Percentiles rank a stretch among this genome's conserved stretches.
These are phyloP conservation scores for Pissodes strobi DNA, from an alignment of 1,140 invertebrate species.

Conservation along the genomic window DNA sequence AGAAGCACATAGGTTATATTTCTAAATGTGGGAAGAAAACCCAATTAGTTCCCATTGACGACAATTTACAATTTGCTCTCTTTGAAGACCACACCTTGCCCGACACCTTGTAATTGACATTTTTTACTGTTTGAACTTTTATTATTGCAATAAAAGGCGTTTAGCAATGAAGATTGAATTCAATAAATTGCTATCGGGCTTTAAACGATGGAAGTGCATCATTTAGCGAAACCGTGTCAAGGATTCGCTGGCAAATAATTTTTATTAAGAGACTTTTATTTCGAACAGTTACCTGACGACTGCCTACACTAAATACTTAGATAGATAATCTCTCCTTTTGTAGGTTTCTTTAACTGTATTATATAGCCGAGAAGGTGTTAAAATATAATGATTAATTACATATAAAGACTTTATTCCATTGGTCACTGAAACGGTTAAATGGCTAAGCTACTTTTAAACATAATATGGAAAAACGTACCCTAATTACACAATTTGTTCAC, in stretches of 20 bases:
- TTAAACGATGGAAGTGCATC: conserved; percentile 13
- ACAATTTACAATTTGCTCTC: conserved; percentile 6
- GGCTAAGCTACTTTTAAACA: no score
- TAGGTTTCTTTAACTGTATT: conserved; percentile 10
- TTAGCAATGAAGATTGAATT: background rate
- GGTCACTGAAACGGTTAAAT: no score
- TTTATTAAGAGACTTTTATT: conserved; percentile 5
- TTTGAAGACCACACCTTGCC: conserved; percentile 8
- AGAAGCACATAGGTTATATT: background rate
- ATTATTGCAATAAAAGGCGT: background rate
- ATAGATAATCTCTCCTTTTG: conserved; percentile 4
- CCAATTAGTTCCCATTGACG: conserved; percentile 3
- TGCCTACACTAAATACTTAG: conserved; percentile 9
- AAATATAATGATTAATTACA: no score
- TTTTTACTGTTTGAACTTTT: background rate
- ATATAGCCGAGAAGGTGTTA: conserved; percentile 2
- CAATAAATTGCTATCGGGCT: conserved; percentile 2
- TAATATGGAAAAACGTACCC: no score
- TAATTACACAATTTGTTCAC: no score
- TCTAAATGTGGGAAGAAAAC: conserved; percentile 6
- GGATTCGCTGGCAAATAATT: conserved; percentile 3
- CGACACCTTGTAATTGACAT: background rate
- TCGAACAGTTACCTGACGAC: background rate
- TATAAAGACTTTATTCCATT: no score
- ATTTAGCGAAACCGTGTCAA: conserved; percentile 11